Base-by-base conservation (phyloP, 2,797 vertebrate species). In the Rhinichthys osculus region DNA sequence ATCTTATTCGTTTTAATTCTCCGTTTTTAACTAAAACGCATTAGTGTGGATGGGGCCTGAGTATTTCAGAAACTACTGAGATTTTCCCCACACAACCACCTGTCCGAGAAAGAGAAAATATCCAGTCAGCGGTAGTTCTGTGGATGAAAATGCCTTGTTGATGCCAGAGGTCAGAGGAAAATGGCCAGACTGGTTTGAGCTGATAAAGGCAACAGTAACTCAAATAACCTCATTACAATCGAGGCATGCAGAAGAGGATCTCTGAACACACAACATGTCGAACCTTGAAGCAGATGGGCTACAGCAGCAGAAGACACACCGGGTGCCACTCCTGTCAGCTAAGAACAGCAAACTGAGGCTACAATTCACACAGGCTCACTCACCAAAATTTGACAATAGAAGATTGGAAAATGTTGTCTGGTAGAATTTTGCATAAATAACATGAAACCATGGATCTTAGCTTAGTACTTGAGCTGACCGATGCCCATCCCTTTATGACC, bases 361-460 rank as follows among this genome's bases (percentile, higher is more conserved):
- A 54, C n/a, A 62, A 13, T 62, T 13, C 4, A 59, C 57, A 59
- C 57, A 0, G 21, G 57, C 30, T 30, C 30, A 30, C 57, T 27
- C 10, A 27, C 10, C 23, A 62, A 59, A 40, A 40, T 40, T 44
- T 11, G 3, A 11, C 54, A 59, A n/a, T 5, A 27, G 57, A 62
- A 13, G 4, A 62, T 27, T 62, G 10, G 57, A 62, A 74, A 74
- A 74, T 1, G 16, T 33, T 50, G n/a, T 6, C 21, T n/a, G 11
- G 69, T 44, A 85, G 71, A 84, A 84, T 85, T 86, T 78, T 50
- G 64, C 23, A 3, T 78, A 78, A 82, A 82, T 52, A 89, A 59
- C 33, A 73, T 66, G 33, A 85, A 74, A 50, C 4, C 27, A 50
- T 73, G 71, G 7, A 73, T 73, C 71, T 30, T 30, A 30, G 30